Conservation (phyloP, 2,113 vertebrate genomes). For the Rhegmatorhina hoffmannsi region DNA sequence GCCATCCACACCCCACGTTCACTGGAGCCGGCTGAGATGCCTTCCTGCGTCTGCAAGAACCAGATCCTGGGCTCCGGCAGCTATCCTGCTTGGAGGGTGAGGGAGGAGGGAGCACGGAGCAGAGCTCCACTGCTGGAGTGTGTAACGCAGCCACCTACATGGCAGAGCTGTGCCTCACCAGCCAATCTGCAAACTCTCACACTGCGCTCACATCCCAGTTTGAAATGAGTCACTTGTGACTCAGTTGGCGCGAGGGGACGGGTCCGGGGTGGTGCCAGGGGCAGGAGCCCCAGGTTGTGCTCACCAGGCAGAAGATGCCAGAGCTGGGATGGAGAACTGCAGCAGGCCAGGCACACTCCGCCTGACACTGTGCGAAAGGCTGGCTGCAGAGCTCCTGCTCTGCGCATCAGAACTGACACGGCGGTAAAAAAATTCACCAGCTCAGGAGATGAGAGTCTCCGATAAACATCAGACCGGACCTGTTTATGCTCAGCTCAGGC, state of each 20-base stretch:
- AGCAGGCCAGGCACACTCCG: neutral
- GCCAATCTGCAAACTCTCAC: slow-evolving; percentile 52
- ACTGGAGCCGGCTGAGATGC: neutral
- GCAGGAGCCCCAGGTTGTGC: neutral
- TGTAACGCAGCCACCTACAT: slow-evolving; percentile 69
- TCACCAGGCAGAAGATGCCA: neutral
- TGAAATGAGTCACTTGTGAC: slow-evolving; percentile 71
- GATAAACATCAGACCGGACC: neutral
- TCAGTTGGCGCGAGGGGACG: slow-evolving; percentile 47
- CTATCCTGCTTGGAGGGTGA: slow-evolving; percentile 41
- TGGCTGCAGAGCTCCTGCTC: neutral
- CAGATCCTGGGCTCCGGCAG: neutral
- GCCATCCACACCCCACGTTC: slow-evolving; percentile 16
- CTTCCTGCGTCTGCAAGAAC: neutral
- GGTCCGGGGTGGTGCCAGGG: neutral
- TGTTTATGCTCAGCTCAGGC: neutral
- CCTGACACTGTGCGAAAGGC: rapidly evolving
- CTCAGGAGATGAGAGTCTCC: neutral
- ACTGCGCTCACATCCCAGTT: slow-evolving; percentile 39
- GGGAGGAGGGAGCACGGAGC: slow-evolving; percentile 18
- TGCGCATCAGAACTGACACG: neutral
- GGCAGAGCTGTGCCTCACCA: slow-evolving; percentile 62
- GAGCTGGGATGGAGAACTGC: neutral
- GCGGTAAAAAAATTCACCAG: neutral
- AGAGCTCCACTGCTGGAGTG: slow-evolving; percentile 33